Evolutionary conservation across 2,797 vertebrate species (phyloP).

Genomic region (Pseudocheirus occidentalis): DNA sequence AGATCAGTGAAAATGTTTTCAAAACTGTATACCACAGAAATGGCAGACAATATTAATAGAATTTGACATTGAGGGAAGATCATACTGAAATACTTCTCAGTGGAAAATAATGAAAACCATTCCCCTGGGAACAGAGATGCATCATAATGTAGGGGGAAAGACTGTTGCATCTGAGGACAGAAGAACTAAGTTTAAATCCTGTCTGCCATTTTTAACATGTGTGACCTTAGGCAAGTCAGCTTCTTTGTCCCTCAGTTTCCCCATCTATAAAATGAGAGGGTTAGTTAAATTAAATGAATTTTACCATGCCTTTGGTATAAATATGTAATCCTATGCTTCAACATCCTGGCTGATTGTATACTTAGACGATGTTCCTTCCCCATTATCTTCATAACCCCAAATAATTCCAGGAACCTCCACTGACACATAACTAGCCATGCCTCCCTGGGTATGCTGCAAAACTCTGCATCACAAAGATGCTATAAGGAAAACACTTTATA

Average conservation of each 20-base stretch:
- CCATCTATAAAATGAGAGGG: neutral
- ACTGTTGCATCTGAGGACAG: neutral
- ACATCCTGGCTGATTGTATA: neutral
- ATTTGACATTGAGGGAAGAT: neutral
- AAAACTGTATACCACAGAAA: neutral
- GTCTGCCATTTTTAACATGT: neutral
- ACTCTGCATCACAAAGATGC: neutral
- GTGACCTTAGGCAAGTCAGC: neutral
- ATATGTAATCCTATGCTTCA: neutral
- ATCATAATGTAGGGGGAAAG: neutral
- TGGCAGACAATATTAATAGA: neutral
- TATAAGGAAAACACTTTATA: neutral
- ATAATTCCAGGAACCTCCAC: slow-evolving; percentile 35
- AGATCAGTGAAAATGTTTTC: neutral
- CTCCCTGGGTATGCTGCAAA: neutral
- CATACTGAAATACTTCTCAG: neutral
- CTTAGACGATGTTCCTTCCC: slow-evolving; percentile 62
- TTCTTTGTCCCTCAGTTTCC: neutral
- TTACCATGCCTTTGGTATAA: neutral
- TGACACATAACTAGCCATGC: neutral
- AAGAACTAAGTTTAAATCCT: neutral
- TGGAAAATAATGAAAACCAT: neutral
- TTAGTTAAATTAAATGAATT: neutral
- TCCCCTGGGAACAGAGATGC: neutral
- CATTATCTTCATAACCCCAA: slow-evolving; percentile 60